Conservation (phyloP, 2,113 vertebrate species). For the Sula dactylatra region DNA sequence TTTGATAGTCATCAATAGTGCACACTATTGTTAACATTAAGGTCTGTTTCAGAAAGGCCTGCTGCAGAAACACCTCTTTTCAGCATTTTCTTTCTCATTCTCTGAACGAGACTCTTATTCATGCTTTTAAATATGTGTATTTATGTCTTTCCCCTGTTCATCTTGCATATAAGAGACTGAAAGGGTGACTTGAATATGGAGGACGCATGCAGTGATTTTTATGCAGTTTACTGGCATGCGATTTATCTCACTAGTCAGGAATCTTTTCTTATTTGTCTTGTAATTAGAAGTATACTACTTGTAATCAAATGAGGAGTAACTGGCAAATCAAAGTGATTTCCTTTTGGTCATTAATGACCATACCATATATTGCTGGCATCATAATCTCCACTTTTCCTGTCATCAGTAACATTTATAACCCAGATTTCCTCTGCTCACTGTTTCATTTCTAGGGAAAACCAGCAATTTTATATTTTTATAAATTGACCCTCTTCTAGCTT, state of each 20-base stretch:
- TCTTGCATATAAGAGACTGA: neutral
- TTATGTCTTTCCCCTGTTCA: neutral
- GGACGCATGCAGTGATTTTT: neutral
- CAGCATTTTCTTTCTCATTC: neutral
- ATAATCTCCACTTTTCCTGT: neutral
- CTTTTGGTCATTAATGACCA: neutral
- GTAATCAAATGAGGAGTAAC: neutral
- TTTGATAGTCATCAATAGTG: neutral
- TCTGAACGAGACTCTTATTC: neutral
- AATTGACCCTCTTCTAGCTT: conserved; percentile 74
- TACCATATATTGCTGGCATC: neutral
- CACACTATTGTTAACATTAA: neutral
- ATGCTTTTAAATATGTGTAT: neutral
- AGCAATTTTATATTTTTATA: conserved; percentile 21
- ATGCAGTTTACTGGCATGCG: neutral
- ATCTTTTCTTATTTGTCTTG: neutral
- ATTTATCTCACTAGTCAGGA: neutral
- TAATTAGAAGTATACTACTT: neutral
- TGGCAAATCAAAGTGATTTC: neutral
- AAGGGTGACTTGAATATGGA: neutral
- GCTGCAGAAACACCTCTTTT: neutral
- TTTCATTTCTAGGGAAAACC: neutral
- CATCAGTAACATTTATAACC: neutral
- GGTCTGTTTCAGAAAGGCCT: neutral
- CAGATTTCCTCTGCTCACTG: neutral